These are phyloP conservation scores for Galeopsomyia nigrocyanea DNA, from an alignment of 2,888 invertebrate species.

Conservation along the genomic window DNA sequence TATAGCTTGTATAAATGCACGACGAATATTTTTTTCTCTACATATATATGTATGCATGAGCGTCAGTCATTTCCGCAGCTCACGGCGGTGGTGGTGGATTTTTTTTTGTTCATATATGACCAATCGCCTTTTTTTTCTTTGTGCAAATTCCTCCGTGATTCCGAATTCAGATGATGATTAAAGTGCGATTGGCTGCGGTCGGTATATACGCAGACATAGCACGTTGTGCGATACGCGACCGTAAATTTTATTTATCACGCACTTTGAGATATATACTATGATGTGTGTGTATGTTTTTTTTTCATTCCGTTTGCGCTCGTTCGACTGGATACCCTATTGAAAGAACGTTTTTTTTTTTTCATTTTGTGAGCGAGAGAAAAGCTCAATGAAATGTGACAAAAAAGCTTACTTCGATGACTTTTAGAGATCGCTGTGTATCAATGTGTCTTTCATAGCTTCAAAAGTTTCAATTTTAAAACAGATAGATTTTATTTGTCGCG, in stretches of 20 bases:
- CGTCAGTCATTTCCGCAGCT: conserved; percentile 21
- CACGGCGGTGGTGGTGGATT: background rate
- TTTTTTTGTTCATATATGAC: background rate
- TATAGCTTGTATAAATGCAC: conserved; percentile 18
- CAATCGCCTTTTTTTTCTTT: conserved; percentile 11
- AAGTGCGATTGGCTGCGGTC: conserved; percentile 55
- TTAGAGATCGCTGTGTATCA: too few relatives aligned
- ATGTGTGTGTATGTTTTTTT: conserved; percentile 13
- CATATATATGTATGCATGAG: conserved; percentile 1
- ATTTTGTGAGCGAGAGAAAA: background rate
- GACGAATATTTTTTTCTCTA: conserved; percentile 49
- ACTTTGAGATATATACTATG: conserved; percentile 12
- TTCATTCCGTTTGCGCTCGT: conserved; percentile 5
- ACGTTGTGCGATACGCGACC: background rate
- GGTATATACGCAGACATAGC: conserved; percentile 34
- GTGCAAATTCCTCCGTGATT: conserved; percentile 24
- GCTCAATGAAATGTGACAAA: background rate
- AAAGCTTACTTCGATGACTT: conserved; percentile 1
- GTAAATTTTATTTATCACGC: conserved; percentile 25
- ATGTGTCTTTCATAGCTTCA: too few relatives aligned
- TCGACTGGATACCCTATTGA: background rate
- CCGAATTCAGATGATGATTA: conserved; percentile 37
- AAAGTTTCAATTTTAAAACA: too few relatives aligned
- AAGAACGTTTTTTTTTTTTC: conserved; percentile 22
- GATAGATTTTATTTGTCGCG: too few relatives aligned